Evolutionary conservation across 2,113 vertebrate genomes (phyloP).

Genomic region (Trematocara marginatum): DNA sequence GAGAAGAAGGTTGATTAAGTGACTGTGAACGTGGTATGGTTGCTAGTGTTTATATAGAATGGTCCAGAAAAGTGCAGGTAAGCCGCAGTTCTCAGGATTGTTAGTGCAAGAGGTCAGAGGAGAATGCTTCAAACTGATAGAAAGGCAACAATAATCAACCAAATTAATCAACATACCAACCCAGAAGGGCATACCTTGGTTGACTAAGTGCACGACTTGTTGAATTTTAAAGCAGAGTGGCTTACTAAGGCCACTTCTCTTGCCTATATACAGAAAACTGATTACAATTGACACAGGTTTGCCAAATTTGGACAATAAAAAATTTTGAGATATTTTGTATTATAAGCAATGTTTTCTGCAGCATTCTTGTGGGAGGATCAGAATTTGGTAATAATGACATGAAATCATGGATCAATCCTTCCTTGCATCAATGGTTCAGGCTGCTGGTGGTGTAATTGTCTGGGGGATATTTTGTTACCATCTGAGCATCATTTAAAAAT

Average conservation of each 20-base stretch:
- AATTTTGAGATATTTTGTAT: not conserved
- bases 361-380: not conserved
- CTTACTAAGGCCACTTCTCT: not conserved
- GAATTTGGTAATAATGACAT: not conserved
- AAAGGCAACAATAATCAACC: not conserved
- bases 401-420: fast-evolving
- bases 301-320: not conserved
- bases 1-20: not conserved
- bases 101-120: not conserved
- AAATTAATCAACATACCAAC: not conserved
- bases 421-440: not conserved
- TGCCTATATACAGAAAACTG: not conserved
- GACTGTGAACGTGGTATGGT: not conserved
- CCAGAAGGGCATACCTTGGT: not conserved
- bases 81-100: not conserved
- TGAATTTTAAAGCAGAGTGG: not conserved
- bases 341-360: not conserved
- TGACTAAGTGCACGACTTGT: not conserved
- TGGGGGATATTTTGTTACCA: not conserved
- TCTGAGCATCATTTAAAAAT: not conserved
- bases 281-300: not conserved
- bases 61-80: not conserved
- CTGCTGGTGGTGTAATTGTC: not conserved
- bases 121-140: not conserved
- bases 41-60: not conserved